Evolutionary conservation across 2,888 invertebrate species (phyloP), one percentile per base, ranked within the genome.

Genomic region (Sisyra terminalis): DNA sequence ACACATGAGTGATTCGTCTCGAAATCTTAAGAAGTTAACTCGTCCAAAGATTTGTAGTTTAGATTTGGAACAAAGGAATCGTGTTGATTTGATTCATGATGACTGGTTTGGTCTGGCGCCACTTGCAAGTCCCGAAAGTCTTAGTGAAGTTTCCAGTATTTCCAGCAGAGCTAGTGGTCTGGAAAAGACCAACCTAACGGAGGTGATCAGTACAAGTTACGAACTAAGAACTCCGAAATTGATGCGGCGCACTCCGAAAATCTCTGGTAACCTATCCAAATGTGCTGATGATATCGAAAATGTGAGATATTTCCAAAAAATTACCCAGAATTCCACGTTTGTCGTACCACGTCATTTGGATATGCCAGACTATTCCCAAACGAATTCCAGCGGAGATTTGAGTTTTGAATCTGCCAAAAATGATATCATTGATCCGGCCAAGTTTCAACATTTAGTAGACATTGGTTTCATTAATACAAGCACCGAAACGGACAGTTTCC

Each of bases 81-180:
- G 62, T 47, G 57, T 69, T 2, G 72, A 73, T 50, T 54, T 73
- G 17, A 63, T 71, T 35, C 70, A 71, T 50, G 75, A 76, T 49
- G 75, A 75, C 50, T 77, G 76, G 75, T 66, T 73, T 47, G 75
- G 78, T 1, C 60, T 75, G 46, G 87, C 86, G 0, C 86, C 87
- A 0, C 57, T 87, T 15, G 87, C 87, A 8, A 83, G 84, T 41
- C 85, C 86, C 0, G 86, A 87, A 57, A 83, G 82, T 1, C 60
- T 87, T 10, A 85, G 83, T 1, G 85, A 85, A 57, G 71, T 81
- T n/a, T 83, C 83, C 2, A 81, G 82, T 55, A 72, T 81, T 43
- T 75, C 77, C 50, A 81, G 83, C 16, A 67, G 78, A 47, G 70
- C 75, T 15, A 75, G 76, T 49, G 64, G 73, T 42, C 57, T 56